These are phyloP conservation scores for Cathartes aura DNA, from an alignment of 2,113 vertebrate genomes.

Conservation along the genomic window DNA sequence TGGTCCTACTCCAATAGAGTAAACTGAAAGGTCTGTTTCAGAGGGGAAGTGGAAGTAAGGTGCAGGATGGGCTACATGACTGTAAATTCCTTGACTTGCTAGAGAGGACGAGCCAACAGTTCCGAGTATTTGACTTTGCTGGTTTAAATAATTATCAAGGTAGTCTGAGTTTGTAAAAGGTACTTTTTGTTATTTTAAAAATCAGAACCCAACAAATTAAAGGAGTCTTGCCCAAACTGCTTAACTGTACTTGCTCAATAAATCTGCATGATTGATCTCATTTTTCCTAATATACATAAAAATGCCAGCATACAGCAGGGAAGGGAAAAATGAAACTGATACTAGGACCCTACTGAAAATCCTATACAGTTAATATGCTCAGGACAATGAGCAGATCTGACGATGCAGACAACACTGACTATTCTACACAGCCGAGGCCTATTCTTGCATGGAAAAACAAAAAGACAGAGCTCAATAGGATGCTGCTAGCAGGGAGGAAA, in stretches of 20 bases:
- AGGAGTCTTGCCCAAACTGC: neutral
- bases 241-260: neutral
- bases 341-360: neutral
- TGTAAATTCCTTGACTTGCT: neutral
- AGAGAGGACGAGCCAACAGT: neutral
- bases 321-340: neutral
- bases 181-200: neutral
- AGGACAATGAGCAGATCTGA: neutral
- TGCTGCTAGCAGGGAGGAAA: neutral
- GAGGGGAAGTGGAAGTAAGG: neutral
- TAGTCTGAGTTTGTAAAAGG: neutral
- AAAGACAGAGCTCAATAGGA: neutral
- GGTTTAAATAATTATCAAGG: neutral
- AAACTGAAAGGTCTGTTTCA: neutral
- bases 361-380: neutral
- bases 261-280: neutral
- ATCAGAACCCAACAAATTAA: neutral
- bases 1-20: neutral
- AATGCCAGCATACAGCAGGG: neutral
- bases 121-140: neutral
- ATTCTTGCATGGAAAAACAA: neutral
- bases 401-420: neutral
- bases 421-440: neutral
- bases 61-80: neutral
- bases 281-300: neutral